Base-by-base conservation (phyloP, 2,888 invertebrate genomes). In the Acronicta alni region DNA sequence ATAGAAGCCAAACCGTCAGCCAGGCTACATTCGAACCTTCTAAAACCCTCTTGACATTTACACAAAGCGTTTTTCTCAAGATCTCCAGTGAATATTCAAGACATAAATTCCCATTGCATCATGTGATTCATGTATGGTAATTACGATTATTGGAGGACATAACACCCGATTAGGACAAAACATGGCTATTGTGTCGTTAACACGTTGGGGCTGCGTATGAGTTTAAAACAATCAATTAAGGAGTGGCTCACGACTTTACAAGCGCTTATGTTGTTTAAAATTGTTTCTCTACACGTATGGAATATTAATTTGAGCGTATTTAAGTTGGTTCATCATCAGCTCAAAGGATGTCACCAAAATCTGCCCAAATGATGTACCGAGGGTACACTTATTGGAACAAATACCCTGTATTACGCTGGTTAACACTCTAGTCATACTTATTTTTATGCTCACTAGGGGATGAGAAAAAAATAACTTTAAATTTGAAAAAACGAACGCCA, bases 201-300 rank as follows among this genome's bases (percentile, higher is more conserved):
- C 71, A 65, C n/a, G 45, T 38, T 48, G 38, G 39, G 46, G 45
- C 42, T 46, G 23, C 4, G 39, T 38, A 42, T n/a, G 38, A 45
- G 16, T 48, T 18, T 42, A 17, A 12, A 53, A 53, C 57, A 39
- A 65, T 57, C 45, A 42, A 53, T 70, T 53, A 53, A 14, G 6
- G 43, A 45, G 18, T 42, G 20, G 53, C 45, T 67, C 71, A 67
- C 66, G 65, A 63, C 23, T 37, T n/a, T 8, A 10, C n/a, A 12
- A 41, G 0, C 12, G 26, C 16, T 17, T 16, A 46, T 15, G 17
- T 15, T 41, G 16, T 26, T 9, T 35, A 48, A 48, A 54, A 44
- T 35, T 48, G 35, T n/a, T 12, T 44, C 35, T 23, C 12, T 52
- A 16, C 37, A 39, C 41, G 49, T 16, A 7, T 16, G 14, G 26